Conservation (phyloP, 2,113 vertebrate species). For the Syrmaticus mikado region DNA sequence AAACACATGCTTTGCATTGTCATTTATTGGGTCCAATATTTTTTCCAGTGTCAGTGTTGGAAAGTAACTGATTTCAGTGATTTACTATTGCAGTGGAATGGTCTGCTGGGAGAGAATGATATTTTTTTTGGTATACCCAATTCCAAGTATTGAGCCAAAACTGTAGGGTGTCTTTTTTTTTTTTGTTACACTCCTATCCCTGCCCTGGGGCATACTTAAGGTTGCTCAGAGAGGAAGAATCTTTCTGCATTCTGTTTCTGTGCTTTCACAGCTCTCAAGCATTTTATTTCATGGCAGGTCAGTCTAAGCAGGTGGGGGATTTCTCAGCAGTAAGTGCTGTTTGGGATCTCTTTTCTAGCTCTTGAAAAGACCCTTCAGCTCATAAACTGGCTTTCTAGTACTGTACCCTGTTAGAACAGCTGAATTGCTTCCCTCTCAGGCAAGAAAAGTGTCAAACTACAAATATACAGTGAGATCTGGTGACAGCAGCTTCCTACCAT, state of each 20-base stretch:
- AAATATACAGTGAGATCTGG: not conserved
- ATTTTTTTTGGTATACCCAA: not conserved
- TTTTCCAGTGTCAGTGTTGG: not conserved
- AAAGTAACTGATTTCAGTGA: not conserved
- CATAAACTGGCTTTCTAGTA: not conserved
- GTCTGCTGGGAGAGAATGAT: not conserved
- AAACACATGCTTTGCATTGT: not conserved
- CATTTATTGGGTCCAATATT: not conserved
- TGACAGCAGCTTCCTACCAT: not conserved
- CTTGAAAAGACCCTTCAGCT: not conserved
- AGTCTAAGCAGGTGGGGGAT: not conserved
- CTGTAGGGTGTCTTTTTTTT: not conserved
- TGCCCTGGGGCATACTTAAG: not conserved
- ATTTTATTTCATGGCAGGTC: not conserved
- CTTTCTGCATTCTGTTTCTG: not conserved
- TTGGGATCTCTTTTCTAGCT: not conserved
- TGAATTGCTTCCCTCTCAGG: not conserved
- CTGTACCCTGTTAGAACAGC: not conserved
- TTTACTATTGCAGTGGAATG: not conserved
- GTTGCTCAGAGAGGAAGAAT: not conserved
- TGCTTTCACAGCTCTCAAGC: not conserved
- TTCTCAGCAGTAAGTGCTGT: not conserved
- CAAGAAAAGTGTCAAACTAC: not conserved
- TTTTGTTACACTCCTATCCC: not conserved
- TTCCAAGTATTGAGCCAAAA: not conserved